Evolutionary conservation across 2,888 invertebrate genomes (phyloP).

Genomic region (Busseola fusca): DNA sequence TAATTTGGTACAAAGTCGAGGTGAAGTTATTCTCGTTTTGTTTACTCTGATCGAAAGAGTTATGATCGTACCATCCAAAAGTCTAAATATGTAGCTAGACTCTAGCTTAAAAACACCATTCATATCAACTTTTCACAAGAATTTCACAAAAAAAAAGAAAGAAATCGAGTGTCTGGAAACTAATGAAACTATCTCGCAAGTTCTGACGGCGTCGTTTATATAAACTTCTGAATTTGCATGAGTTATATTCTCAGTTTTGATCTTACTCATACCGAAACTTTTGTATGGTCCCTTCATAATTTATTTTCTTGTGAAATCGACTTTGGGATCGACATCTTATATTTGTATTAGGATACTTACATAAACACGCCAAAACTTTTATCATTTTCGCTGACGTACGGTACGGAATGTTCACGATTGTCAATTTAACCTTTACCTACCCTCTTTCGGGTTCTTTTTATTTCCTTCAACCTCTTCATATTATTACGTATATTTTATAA

Average conservation of each 20-base stretch:
- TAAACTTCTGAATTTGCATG: conserved; percentile 74
- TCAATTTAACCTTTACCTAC: conserved; percentile 24
- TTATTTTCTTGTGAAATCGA: conserved; percentile 67
- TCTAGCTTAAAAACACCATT: conserved; percentile 40
- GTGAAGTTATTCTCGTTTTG: conserved; percentile 20
- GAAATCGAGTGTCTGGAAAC: conserved; percentile 59
- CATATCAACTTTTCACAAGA: conserved; percentile 44
- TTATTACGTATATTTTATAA: neutral
- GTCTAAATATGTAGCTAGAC: neutral
- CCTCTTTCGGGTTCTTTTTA: conserved; percentile 13
- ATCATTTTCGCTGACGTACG: conserved; percentile 38
- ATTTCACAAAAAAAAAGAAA: conserved; percentile 50
- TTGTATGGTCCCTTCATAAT: conserved; percentile 61
- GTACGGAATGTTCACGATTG: conserved; percentile 35
- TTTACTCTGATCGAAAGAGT: conserved; percentile 29
- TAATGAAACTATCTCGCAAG: conserved; percentile 64
- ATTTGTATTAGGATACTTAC: conserved; percentile 37
- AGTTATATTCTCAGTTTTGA: conserved; percentile 73
- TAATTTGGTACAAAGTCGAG: conserved; percentile 10
- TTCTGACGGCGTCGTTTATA: conserved; percentile 67
- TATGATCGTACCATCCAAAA: conserved; percentile 14
- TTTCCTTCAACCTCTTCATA: conserved; percentile 5
- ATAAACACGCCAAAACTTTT: conserved; percentile 55
- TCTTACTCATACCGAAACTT: conserved; percentile 69
- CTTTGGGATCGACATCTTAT: conserved; percentile 59